phyloP scores from a whole-genome alignment of 1,140 invertebrate species.

The Coelopa frigida region DNA sequence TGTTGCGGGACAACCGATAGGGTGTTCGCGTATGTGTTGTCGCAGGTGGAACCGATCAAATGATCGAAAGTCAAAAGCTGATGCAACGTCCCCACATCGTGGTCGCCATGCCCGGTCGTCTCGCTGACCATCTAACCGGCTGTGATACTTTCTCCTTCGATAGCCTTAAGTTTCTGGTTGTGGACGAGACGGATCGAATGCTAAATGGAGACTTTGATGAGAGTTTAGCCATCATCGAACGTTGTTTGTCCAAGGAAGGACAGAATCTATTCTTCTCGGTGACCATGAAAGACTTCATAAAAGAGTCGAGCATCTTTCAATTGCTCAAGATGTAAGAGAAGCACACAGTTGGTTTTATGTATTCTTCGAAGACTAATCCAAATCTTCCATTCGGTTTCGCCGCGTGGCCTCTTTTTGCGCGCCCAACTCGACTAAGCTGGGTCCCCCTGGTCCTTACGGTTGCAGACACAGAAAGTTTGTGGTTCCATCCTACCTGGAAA shows the following conservation, averaged over 20 bases:
- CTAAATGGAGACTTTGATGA: slow-evolving; percentile 71
- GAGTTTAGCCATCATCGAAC: slow-evolving; percentile 76
- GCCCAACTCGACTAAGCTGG: no score
- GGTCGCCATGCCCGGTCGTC: slow-evolving; percentile 82
- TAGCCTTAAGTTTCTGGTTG: slow-evolving; percentile 74
- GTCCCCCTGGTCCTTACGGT: no score
- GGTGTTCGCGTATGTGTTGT: slow-evolving; percentile 72
- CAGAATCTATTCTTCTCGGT: slow-evolving; percentile 92
- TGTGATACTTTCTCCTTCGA: slow-evolving; percentile 75
- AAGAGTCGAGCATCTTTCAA: slow-evolving; percentile 43
- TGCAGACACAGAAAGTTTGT: no score
- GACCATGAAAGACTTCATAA: slow-evolving; percentile 78
- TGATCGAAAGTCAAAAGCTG: slow-evolving; percentile 79
- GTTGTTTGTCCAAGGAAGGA: slow-evolving; percentile 66
- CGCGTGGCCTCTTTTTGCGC: no score
- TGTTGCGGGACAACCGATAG: slow-evolving; percentile 76
- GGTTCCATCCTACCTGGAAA: no score
- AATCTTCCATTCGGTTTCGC: no score
- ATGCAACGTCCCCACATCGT: slow-evolving; percentile 86
- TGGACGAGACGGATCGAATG: slow-evolving; percentile 87
- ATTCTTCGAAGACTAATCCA: no score
- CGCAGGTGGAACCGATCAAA: slow-evolving; percentile 89
- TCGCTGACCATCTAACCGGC: slow-evolving; percentile 81
- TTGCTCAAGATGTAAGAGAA: slow-evolving; percentile 32
- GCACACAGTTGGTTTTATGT: no score